phyloP scores from a whole-genome alignment of 2,888 invertebrate species.

The Mystacides longicornis region DNA sequence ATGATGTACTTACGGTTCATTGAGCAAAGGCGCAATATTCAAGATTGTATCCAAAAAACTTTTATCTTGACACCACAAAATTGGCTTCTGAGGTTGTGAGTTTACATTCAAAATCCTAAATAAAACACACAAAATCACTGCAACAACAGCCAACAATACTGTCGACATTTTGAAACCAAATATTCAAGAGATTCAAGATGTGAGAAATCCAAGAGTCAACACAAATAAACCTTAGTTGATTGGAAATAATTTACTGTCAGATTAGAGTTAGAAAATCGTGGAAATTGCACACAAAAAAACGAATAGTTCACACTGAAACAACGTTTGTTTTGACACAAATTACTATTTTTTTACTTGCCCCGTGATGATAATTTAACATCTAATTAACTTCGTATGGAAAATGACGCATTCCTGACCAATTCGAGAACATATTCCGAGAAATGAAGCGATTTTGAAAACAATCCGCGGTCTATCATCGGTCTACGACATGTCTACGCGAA shows the following conservation, averaged over 20 bases:
- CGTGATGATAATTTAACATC: background rate
- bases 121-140: slow-evolving; percentile 74
- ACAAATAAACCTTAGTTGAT: background rate
- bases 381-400: background rate
- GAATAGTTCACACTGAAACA: background rate
- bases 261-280: background rate
- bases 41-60: slow-evolving; percentile 70
- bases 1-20: slow-evolving; percentile 69
- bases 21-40: slow-evolving; percentile 70
- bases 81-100: slow-evolving; percentile 72
- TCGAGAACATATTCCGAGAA: background rate
- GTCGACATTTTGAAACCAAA: slow-evolving; percentile 57
- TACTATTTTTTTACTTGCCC: too few species aligned
- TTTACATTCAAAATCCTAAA: slow-evolving; percentile 80
- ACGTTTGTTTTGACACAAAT: too few species aligned
- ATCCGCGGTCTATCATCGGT: background rate
- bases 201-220: background rate
- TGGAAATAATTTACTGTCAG: background rate
- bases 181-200: background rate
- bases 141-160: slow-evolving; percentile 70
- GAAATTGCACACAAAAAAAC: background rate
- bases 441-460: background rate
- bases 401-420: background rate
- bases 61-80: slow-evolving; percentile 68
- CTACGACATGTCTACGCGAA: background rate